Evolutionary conservation across 2,888 invertebrate genomes (phyloP).

Genomic region (Lampropteryx suffumata): DNA sequence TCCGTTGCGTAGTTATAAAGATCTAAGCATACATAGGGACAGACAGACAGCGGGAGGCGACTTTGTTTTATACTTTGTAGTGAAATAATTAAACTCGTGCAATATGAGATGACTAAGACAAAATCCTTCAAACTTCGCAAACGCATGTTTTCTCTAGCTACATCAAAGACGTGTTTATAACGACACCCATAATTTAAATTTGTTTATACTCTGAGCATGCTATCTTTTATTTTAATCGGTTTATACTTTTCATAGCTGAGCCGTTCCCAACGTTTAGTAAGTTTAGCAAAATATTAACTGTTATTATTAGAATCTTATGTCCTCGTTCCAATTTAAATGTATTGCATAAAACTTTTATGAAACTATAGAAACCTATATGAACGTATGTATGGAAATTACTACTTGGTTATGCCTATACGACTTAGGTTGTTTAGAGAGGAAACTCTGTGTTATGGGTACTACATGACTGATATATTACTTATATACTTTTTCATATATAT

Average conservation of each 20-base stretch:
- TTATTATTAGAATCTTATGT: neutral
- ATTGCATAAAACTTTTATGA: no score
- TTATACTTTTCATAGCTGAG: slow-evolving; percentile 36
- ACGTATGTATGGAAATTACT: neutral
- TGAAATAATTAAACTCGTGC: no score
- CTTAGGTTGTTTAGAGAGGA: no score
- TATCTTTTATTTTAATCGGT: slow-evolving; percentile 37
- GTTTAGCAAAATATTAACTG: neutral
- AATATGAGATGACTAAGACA: slow-evolving; percentile 9
- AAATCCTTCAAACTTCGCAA: slow-evolving; percentile 8
- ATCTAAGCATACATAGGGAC: no score
- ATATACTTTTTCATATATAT: no score
- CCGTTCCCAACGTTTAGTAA: slow-evolving; percentile 31
- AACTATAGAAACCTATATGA: no score
- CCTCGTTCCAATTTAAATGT: slow-evolving; percentile 7
- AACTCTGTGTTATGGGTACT: no score
- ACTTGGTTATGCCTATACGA: no score
- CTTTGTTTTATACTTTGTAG: no score
- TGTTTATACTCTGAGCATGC: slow-evolving; percentile 35
- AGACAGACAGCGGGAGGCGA: no score
- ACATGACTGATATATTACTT: no score
- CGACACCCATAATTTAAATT: slow-evolving; percentile 28
- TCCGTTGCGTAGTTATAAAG: no score
- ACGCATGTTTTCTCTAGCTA: slow-evolving; percentile 19
- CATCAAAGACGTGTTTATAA: slow-evolving; percentile 31